Conservation (phyloP, 2,888 invertebrate genomes). For the Asteroscopus sphinx region DNA sequence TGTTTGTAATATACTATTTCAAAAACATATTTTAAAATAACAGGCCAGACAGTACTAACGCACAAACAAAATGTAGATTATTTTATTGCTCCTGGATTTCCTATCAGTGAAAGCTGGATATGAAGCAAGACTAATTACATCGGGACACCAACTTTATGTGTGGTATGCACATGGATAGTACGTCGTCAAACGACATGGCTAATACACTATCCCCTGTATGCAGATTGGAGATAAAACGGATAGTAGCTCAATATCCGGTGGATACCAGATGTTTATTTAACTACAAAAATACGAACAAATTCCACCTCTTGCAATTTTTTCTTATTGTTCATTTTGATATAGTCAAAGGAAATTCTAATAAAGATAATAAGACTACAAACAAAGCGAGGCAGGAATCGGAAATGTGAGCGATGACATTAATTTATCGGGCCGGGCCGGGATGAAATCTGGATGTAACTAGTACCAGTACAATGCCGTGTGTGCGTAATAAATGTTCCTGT, state of each 20-base stretch:
- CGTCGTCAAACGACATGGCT: neutral
- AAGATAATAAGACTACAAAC: neutral
- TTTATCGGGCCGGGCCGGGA: slow-evolving; percentile 17
- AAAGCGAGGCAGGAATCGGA: slow-evolving; percentile 24
- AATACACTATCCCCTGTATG: too few species aligned
- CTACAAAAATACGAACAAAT: too few species aligned
- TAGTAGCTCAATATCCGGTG: too few species aligned
- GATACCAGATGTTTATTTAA: too few species aligned
- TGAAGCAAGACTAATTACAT: slow-evolving; percentile 13
- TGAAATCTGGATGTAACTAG: slow-evolving; percentile 38
- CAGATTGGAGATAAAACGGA: too few species aligned
- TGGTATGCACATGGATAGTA: slow-evolving; percentile 10
- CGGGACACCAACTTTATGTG: slow-evolving; percentile 1
- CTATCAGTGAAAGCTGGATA: slow-evolving; percentile 2
- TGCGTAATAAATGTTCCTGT: slow-evolving; percentile 7
- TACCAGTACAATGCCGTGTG: slow-evolving; percentile 13
- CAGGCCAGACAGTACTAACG: too few species aligned
- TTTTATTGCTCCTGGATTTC: neutral
- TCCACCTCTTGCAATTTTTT: too few species aligned
- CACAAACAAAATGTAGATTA: neutral
- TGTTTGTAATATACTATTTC: too few species aligned
- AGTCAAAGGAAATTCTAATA: too few species aligned
- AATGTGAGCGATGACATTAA: slow-evolving; percentile 36
- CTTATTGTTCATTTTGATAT: too few species aligned
- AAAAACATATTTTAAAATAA: too few species aligned